Evolutionary conservation across 2,797 vertebrate species (phyloP), one percentile per base, ranked within the genome.

Genomic region (Chiroxiphia lanceolata): DNA sequence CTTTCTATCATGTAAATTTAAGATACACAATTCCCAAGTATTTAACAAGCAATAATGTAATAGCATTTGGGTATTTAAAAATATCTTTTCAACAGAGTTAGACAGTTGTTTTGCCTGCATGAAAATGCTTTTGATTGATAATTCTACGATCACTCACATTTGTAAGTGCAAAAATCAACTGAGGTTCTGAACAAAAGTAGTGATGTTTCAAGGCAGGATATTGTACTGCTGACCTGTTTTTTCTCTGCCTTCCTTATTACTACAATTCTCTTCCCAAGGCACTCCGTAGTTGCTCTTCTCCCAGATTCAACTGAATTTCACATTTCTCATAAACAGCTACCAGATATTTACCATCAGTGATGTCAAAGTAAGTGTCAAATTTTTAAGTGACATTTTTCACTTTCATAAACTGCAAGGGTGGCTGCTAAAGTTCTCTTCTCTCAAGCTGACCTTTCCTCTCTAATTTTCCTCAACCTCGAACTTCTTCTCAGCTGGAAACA

Each of bases 401-500:
- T 81, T 81, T 72, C 79, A 75, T 83, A 59, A 95, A 89, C 85
- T 79, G 95, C 69, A 97, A 93, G 44, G 75, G 8, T 86, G 87
- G 85, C 59, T 88, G 67, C 87, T 95, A 91, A 82, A 78, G 63
- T 44, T 92, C 60, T 95, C 90, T 97, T 97, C 93, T 81, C 63
- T 87, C 56, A 93, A 96, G 92, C 91, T 96, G 91, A 65, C 51
- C 29, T 89, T 88, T 88, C 27, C 82, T 93, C 36, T 94, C 92
- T 96, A 95, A 65, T 86, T 91, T 83, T 95, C 72, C 90, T 94
- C 77, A 95, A 83, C 50, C 65, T 87, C 10, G 38, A 86, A 78
- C 59, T 61, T 82, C 94, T 94, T 89, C 74, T 94, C 64, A 94
- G 96, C 84, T 96, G 89, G 87, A 95, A 95, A 95, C 22, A 95